phyloP scores from a whole-genome alignment of 2,797 vertebrate species.

The Simalia tracyae region DNA sequence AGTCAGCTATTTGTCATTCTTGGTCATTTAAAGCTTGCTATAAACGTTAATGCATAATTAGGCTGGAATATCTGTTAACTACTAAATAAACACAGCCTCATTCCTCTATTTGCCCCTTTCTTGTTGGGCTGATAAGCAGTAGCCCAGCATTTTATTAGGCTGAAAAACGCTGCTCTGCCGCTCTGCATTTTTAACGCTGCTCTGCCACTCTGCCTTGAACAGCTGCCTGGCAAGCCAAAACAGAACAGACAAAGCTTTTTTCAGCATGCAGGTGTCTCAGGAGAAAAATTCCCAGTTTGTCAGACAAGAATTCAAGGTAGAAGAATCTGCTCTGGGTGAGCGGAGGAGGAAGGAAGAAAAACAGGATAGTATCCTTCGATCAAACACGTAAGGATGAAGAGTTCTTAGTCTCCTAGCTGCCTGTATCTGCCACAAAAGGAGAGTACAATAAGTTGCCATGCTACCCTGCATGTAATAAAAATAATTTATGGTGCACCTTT shows the following conservation, averaged over 20 bases:
- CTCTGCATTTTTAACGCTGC: neutral
- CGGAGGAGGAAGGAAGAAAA: neutral
- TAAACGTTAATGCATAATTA: neutral
- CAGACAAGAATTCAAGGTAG: neutral
- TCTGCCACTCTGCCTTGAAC: neutral
- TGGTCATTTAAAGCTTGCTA: neutral
- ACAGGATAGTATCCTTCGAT: neutral
- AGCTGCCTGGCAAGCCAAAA: neutral
- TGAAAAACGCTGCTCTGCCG: neutral
- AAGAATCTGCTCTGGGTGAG: neutral
- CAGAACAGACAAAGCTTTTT: neutral
- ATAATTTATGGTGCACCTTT: neutral
- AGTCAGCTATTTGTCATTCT: neutral
- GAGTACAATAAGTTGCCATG: neutral
- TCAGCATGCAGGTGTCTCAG: neutral
- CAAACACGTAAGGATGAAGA: constrained; percentile 6
- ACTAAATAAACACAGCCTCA: neutral
- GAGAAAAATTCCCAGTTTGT: neutral
- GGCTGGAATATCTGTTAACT: neutral
- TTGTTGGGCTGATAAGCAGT: neutral
- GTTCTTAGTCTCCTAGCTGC: neutral
- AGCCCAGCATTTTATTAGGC: neutral
- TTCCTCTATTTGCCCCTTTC: neutral
- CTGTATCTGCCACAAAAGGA: neutral
- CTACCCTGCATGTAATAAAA: constrained; percentile 1